Percentiles rank a stretch among this genome's conserved stretches.
These are phyloP conservation scores for Chrysolophus pictus DNA, from an alignment of 2,797 vertebrate genomes.

Conservation along the genomic window DNA sequence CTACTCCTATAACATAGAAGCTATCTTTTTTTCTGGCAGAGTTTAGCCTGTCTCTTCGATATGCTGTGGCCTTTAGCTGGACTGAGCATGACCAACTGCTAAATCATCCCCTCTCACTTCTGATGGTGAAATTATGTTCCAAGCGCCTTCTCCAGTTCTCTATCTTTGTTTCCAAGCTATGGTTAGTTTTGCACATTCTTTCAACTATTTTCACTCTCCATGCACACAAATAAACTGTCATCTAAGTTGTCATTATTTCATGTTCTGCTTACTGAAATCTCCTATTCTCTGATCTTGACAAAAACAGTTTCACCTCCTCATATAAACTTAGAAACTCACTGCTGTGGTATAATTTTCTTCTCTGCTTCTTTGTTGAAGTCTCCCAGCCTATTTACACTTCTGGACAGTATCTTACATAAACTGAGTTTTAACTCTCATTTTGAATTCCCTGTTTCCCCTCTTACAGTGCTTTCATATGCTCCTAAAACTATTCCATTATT, in stretches of 20 bases:
- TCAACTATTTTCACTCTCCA: background rate
- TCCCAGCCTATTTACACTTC: background rate
- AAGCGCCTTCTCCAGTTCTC: background rate
- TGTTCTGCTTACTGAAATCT: background rate
- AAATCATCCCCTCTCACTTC: background rate
- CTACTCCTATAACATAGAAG: background rate
- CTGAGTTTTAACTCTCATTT: background rate
- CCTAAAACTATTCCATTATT: background rate
- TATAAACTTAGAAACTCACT: background rate
- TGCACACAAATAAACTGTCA: background rate
- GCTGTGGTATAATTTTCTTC: background rate
- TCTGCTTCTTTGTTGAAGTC: background rate
- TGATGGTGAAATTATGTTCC: background rate
- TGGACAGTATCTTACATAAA: background rate
- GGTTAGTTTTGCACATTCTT: background rate
- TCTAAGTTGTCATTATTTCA: background rate
- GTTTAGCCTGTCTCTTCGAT: background rate
- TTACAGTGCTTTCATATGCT: background rate
- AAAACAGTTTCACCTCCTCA: background rate
- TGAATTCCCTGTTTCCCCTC: background rate
- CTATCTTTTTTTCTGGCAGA: accelerated
- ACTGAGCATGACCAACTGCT: background rate
- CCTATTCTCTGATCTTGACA: background rate
- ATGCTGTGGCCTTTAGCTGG: background rate
- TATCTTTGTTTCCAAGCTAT: background rate